Conservation (phyloP, 2,113 vertebrate species). For the Hypocryptadius cinnamomeus region DNA sequence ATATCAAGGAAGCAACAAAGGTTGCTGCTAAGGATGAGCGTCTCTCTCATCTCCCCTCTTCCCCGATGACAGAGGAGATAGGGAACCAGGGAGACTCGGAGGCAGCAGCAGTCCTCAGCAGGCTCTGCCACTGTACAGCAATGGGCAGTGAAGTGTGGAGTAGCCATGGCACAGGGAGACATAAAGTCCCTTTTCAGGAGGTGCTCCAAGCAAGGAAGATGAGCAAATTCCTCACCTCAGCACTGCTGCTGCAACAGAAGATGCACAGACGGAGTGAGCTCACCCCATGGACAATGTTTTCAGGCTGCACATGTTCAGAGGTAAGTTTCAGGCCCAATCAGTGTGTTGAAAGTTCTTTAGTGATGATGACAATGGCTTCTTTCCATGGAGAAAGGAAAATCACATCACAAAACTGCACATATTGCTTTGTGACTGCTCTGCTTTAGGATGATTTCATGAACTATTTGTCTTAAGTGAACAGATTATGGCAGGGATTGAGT, state of each 20-base stretch:
- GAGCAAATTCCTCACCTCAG: neutral
- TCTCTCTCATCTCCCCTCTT: neutral
- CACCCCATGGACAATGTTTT: neutral
- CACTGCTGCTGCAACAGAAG: neutral
- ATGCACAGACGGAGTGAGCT: neutral
- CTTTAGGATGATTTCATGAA: neutral
- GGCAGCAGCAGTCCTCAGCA: neutral
- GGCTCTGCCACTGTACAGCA: neutral
- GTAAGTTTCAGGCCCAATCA: neutral
- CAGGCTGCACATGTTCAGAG: neutral
- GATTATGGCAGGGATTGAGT: neutral
- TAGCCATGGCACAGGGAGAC: neutral
- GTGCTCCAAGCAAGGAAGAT: neutral
- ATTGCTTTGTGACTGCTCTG: neutral
- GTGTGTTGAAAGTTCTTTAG: neutral
- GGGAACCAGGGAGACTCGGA: neutral
- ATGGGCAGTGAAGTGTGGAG: neutral
- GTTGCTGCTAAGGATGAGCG: neutral
- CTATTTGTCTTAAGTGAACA: neutral
- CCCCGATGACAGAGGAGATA: neutral
- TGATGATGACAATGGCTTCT: neutral
- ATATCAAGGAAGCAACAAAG: neutral
- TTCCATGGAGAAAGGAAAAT: neutral
- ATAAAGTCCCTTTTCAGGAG: neutral
- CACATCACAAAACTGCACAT: neutral